These are phyloP conservation scores for Drosophila willistoni DNA, from an alignment of 1,140 invertebrate species.

Conservation along the genomic window DNA sequence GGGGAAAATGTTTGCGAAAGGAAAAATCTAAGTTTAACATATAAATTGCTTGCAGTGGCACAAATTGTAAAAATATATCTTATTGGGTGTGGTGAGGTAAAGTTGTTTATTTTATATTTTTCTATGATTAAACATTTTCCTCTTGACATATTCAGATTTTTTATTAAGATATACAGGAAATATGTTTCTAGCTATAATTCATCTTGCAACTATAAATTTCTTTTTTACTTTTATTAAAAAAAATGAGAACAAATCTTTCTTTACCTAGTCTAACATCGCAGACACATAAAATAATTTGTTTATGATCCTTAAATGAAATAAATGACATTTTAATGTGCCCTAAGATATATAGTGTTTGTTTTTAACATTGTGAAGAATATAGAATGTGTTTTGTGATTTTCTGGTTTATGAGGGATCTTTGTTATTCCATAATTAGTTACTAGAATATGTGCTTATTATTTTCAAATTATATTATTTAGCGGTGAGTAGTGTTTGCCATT, in stretches of 20 bases:
- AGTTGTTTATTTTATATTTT: constrained; percentile 9
- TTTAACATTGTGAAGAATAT: too few species aligned
- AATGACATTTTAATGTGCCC: constrained; percentile 8
- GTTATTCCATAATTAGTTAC: too few species aligned
- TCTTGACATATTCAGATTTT: constrained; percentile 4
- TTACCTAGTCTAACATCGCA: constrained; percentile 16
- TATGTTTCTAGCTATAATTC: constrained; percentile 1
- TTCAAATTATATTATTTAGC: too few species aligned
- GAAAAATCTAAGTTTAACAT: constrained; percentile 42
- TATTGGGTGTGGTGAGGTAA: background rate
- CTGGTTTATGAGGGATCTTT: too few species aligned
- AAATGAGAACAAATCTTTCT: background rate
- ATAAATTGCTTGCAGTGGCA: constrained; percentile 12
- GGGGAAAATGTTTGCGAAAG: constrained; percentile 33
- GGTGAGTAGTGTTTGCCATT: too few species aligned
- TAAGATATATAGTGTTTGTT: too few species aligned
- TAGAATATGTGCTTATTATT: too few species aligned
- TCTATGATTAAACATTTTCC: constrained; percentile 7
- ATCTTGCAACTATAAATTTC: background rate
- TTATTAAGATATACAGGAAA: constrained; percentile 6
- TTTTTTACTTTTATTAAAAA: background rate
- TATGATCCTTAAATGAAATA: constrained; percentile 2
- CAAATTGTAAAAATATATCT: constrained; percentile 7
- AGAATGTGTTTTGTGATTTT: too few species aligned
- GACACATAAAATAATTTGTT: constrained; percentile 32